Evolutionary conservation across 2,888 invertebrate species (phyloP).

Genomic region (Embidobia sp.): DNA sequence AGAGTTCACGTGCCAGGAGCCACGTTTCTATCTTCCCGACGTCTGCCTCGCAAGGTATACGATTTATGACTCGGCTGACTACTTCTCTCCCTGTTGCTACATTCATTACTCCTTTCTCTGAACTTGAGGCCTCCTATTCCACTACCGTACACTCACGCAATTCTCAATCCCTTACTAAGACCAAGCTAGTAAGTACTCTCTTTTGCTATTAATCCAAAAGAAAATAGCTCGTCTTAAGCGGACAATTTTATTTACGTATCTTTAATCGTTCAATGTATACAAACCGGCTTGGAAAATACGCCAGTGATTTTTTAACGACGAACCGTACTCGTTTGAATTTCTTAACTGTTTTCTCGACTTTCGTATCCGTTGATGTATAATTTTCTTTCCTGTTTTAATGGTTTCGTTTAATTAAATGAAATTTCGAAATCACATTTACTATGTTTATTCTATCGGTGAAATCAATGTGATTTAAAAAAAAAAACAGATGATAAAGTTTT

Average conservation of each 20-base stretch:
- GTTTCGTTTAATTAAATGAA: too few relatives aligned
- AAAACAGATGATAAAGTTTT: too few relatives aligned
- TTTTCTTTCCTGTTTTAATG: too few relatives aligned
- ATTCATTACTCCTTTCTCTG: constrained; percentile 61
- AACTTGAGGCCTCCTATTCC: constrained; percentile 22
- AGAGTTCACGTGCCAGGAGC: constrained; percentile 71
- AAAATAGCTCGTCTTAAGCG: constrained; percentile 33
- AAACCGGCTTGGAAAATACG: not conserved
- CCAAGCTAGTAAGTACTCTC: constrained; percentile 52
- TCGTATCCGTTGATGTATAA: too few relatives aligned
- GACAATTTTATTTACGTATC: constrained; percentile 36
- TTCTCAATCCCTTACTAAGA: constrained; percentile 56
- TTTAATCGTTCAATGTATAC: constrained; percentile 34
- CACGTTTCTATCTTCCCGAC: constrained; percentile 76
- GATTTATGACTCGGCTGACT: constrained; percentile 76
- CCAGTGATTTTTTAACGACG: too few relatives aligned
- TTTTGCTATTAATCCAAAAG: constrained; percentile 46
- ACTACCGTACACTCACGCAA: constrained; percentile 54
- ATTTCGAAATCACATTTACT: too few relatives aligned
- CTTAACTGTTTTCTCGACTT: too few relatives aligned
- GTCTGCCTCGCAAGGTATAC: constrained; percentile 75
- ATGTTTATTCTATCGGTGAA: too few relatives aligned
- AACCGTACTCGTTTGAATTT: too few relatives aligned
- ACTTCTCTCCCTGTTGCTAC: constrained; percentile 68
- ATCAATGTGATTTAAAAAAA: too few relatives aligned